These are phyloP conservation scores for Tiaroga cobitis DNA, from an alignment of 2,797 vertebrate genomes.

Conservation along the genomic window DNA sequence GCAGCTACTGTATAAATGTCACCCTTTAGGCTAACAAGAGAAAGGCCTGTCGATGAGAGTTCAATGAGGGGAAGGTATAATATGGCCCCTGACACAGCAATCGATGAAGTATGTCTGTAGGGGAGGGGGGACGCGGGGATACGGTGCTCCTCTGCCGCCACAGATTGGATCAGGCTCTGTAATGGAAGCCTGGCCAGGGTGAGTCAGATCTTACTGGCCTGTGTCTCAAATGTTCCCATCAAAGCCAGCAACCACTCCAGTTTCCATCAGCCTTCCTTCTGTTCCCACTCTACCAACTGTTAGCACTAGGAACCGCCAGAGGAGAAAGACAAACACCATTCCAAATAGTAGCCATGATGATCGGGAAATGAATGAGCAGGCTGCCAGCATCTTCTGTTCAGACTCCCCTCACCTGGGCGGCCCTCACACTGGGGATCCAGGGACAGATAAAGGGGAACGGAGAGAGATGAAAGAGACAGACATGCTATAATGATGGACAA, in stretches of 20 bases:
- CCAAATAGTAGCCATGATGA: background rate
- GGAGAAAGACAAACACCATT: constrained; percentile 17
- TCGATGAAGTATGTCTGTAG: constrained; percentile 74
- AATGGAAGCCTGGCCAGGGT: constrained; percentile 61
- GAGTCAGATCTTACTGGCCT: constrained; percentile 66
- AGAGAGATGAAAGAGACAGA: constrained; percentile 37
- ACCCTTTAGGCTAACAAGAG: constrained; percentile 63
- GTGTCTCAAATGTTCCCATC: constrained; percentile 42
- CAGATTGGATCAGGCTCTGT: constrained; percentile 61
- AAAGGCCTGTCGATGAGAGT: constrained; percentile 61
- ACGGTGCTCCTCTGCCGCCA: constrained; percentile 63
- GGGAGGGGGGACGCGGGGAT: constrained; percentile 61
- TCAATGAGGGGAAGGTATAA: constrained; percentile 69
- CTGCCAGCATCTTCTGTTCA: constrained; percentile 20
- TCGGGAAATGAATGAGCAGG: constrained; percentile 20
- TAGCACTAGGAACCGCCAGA: background rate
- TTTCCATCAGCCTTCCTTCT: constrained; percentile 30
- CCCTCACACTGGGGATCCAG: constrained; percentile 5
- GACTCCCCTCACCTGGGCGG: background rate
- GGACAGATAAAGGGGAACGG: constrained; percentile 38
- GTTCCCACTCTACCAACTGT: constrained; percentile 11
- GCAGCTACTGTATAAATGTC: constrained; percentile 72
- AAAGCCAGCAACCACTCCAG: constrained; percentile 44
- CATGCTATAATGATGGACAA: constrained; percentile 55
- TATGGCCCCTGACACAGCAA: constrained; percentile 75